These are phyloP conservation scores for Hipposideros larvatus DNA, from an alignment of 2,797 vertebrate species.

Conservation along the genomic window DNA sequence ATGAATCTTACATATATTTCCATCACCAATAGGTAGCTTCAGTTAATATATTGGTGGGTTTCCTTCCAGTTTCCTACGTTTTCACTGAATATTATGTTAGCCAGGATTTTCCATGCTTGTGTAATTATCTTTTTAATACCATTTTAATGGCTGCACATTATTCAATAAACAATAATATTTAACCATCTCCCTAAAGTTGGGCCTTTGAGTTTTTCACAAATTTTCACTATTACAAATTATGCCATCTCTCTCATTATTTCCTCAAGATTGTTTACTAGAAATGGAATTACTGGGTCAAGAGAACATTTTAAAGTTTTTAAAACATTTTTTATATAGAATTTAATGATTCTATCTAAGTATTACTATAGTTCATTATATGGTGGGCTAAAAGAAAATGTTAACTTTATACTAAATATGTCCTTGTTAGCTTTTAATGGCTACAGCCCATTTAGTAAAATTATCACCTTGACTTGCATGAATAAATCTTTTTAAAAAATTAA, in stretches of 20 bases:
- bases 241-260: background rate
- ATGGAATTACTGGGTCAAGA: constrained; percentile 2
- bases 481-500: background rate
- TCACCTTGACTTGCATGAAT: constrained; percentile 29
- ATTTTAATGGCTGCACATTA: constrained; percentile 11
- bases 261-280: constrained; percentile 40
- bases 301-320: constrained; percentile 4
- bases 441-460: constrained; percentile 54
- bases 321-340: constrained; percentile 27
- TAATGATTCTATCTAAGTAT: constrained; percentile 2
- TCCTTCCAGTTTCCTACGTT: background rate
- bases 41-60: background rate
- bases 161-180: constrained; percentile 23
- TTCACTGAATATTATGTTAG: constrained; percentile 39
- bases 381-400: constrained; percentile 49
- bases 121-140: constrained; percentile 18
- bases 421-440: constrained; percentile 57
- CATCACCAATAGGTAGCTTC: background rate
- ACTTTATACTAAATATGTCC: constrained; percentile 16
- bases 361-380: background rate
- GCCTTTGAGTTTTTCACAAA: background rate
- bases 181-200: constrained; percentile 13
- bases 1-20: background rate
- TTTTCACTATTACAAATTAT: constrained; percentile 42
- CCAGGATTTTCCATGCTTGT: background rate